A percentile compares a stretch with the other conserved stretches of the same genome.
These are phyloP conservation scores for Agrochola lota DNA, from an alignment of 2,888 invertebrate species.

Conservation along the genomic window DNA sequence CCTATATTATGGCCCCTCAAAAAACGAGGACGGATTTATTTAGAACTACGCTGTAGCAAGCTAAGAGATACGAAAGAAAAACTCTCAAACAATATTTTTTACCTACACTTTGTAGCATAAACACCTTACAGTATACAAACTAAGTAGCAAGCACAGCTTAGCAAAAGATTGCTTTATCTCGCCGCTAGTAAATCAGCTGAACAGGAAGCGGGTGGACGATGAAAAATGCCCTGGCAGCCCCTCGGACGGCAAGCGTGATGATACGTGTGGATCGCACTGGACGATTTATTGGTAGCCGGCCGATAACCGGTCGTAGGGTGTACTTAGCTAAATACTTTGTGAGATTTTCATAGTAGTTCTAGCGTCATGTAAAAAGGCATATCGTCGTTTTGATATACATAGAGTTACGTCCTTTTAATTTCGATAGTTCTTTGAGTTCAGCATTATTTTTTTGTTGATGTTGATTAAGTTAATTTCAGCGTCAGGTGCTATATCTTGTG, in stretches of 20 bases:
- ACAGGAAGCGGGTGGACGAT: constrained; percentile 75
- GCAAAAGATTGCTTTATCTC: constrained; percentile 76
- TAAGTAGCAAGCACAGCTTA: constrained; percentile 60
- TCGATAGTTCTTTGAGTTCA: background rate
- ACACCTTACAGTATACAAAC: constrained; percentile 21
- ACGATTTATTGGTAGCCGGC: constrained; percentile 68
- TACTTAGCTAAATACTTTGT: constrained; percentile 62
- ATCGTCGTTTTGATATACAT: background rate
- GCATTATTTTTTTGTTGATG: background rate
- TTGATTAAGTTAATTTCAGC: background rate
- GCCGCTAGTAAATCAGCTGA: constrained; percentile 75
- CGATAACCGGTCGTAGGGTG: constrained; percentile 53
- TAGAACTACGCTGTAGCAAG: background rate
- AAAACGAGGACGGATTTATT: background rate
- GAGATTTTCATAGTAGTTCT: constrained; percentile 42
- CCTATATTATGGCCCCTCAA: background rate
- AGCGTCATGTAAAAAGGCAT: background rate
- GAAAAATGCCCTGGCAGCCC: constrained; percentile 77
- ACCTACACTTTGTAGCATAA: constrained; percentile 18
- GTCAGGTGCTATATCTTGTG: background rate
- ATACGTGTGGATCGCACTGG: constrained; percentile 69
- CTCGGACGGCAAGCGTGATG: constrained; percentile 70
- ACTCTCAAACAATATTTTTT: constrained; percentile 2
- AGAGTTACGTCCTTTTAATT: constrained; percentile 5
- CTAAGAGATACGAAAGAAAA: background rate